These are phyloP conservation scores for Eupithecia centaureata DNA, from an alignment of 2,888 invertebrate genomes.

Conservation along the genomic window DNA sequence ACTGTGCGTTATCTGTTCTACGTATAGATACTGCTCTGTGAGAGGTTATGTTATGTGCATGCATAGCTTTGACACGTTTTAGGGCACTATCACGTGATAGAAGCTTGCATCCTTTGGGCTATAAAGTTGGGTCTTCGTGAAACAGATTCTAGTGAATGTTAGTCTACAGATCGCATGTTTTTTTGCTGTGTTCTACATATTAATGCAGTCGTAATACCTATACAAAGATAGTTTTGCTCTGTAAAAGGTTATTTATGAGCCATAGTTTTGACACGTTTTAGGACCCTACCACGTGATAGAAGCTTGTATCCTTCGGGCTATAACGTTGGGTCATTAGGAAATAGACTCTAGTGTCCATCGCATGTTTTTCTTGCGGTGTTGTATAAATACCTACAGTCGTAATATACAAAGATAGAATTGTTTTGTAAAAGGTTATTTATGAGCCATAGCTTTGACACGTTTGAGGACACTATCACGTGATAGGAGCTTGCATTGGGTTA, in stretches of 20 bases:
- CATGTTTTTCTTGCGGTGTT: background rate
- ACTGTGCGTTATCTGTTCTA: constrained; percentile 4
- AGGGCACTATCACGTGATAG: background rate
- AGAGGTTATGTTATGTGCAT: background rate
- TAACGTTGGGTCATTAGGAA: background rate
- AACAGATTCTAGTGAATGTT: background rate
- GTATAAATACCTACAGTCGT: too few species aligned
- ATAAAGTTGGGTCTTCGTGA: background rate
- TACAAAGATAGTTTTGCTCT: background rate
- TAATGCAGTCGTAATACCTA: background rate
- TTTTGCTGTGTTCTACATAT: background rate
- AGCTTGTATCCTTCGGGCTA: background rate
- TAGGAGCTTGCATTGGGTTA: too few species aligned
- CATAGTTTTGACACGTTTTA: background rate
- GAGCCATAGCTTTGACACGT: too few species aligned
- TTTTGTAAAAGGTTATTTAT: too few species aligned
- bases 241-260: background rate
- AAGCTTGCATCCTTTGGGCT: background rate
- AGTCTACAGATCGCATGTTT: background rate
- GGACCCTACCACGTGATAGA: background rate
- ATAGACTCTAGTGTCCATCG: background rate
- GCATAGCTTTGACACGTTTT: constrained; percentile 1
- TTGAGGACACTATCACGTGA: too few species aligned
- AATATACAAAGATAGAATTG: too few species aligned
- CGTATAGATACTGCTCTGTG: constrained; percentile 1